Conservation (phyloP, 1,140 invertebrate genomes). For the Macrotrachela quadricornifera region DNA sequence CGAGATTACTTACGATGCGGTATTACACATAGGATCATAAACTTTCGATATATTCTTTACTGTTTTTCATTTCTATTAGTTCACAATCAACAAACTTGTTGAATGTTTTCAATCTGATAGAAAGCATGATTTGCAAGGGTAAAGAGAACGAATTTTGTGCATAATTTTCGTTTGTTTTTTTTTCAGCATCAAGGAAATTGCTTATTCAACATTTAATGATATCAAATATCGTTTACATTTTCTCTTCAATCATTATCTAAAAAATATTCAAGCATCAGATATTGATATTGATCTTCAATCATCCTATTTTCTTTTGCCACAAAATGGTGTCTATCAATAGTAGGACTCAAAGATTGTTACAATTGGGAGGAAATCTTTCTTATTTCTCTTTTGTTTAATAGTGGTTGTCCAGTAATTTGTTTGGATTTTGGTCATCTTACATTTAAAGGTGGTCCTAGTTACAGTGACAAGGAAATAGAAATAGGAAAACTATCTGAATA, state of each 20-base stretch:
- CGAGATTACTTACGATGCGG: slow-evolving; percentile 2
- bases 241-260: slow-evolving; percentile 1
- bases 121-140: no score
- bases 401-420: neutral
- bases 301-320: slow-evolving; percentile 1
- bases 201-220: neutral
- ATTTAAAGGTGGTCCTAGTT: neutral
- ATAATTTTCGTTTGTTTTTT: no score
- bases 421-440: slow-evolving; percentile 6
- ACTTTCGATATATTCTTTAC: no score
- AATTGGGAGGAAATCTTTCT: no score
- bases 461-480: no score
- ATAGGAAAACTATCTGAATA: no score
- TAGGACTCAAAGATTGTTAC: neutral
- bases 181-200: slow-evolving; percentile 1
- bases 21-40: no score
- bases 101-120: neutral
- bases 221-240: slow-evolving; percentile 1
- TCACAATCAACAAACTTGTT: slow-evolving; percentile 5
- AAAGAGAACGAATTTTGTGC: no score
- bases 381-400: no score
- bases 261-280: slow-evolving; percentile 4
- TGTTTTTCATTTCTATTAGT: no score
- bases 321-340: neutral
- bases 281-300: slow-evolving; percentile 1